Evolutionary conservation across 1,140 invertebrate species (phyloP).

Genomic region (Mizuhopecten yessoensis): DNA sequence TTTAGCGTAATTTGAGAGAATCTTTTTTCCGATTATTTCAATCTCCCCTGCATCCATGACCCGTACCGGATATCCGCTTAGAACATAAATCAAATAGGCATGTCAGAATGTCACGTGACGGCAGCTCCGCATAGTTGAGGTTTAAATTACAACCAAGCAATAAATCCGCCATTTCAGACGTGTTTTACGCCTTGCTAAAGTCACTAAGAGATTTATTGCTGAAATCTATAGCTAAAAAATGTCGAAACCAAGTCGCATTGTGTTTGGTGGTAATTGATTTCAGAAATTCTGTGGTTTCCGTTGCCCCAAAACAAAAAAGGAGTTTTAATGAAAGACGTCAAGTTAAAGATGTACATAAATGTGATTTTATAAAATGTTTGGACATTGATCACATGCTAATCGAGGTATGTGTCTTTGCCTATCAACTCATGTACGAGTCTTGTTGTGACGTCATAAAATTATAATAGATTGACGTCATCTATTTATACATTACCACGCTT

Average conservation of each 20-base stretch:
- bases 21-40: conserved; percentile 1
- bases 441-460: too few relatives aligned
- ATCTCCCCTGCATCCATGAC: neutral
- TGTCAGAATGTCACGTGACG: conserved; percentile 37
- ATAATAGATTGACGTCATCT: too few relatives aligned
- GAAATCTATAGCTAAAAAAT: conserved; percentile 27
- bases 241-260: conserved; percentile 9
- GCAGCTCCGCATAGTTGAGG: conserved; percentile 24
- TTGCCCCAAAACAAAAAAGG: neutral
- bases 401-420: too few relatives aligned
- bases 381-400: too few relatives aligned
- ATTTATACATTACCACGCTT: too few relatives aligned
- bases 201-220: conserved; percentile 12
- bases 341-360: too few relatives aligned
- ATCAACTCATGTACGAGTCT: too few relatives aligned
- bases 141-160: conserved; percentile 19
- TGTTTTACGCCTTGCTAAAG: conserved; percentile 33
- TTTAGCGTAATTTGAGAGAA: conserved; percentile 25
- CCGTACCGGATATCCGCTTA: conserved; percentile 23
- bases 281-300: neutral
- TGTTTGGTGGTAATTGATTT: neutral
- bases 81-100: conserved; percentile 21
- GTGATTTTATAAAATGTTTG: too few relatives aligned
- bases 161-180: conserved; percentile 31
- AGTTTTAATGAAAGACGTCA: neutral